phyloP scores from a whole-genome alignment of 2,888 invertebrate genomes.

The Syrista parreyssii region DNA sequence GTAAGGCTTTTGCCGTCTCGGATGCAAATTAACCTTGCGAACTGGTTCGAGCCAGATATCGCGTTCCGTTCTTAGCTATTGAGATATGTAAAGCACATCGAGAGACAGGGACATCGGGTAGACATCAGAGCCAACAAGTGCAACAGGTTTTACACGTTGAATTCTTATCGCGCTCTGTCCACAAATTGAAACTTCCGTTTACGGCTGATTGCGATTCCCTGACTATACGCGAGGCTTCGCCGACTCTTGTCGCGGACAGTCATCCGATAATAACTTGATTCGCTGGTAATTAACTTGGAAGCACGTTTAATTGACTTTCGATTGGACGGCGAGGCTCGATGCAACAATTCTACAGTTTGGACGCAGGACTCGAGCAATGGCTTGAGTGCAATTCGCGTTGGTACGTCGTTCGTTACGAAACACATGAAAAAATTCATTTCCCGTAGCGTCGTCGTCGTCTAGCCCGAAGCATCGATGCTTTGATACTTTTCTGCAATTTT shows the following conservation, averaged over 20 bases:
- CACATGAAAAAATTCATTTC: not conserved
- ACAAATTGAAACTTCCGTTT: not conserved
- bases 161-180: slow-evolving; percentile 16
- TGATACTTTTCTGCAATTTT: too few relatives aligned
- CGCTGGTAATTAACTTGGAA: slow-evolving; percentile 49
- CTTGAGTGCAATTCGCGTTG: not conserved
- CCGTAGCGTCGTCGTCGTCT: not conserved
- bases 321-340: slow-evolving; percentile 34
- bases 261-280: slow-evolving; percentile 44
- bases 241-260: slow-evolving; percentile 21
- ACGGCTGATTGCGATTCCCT: not conserved
- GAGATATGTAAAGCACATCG: not conserved
- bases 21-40: slow-evolving; percentile 29
- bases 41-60: slow-evolving; percentile 29
- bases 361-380: not conserved
- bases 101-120: not conserved
- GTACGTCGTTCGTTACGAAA: not conserved
- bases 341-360: slow-evolving; percentile 19
- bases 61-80: not conserved
- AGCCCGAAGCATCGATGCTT: not conserved
- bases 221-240: not conserved
- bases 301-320: slow-evolving; percentile 50
- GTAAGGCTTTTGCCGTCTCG: slow-evolving; percentile 6
- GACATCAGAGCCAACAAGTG: slow-evolving; percentile 21
- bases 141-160: slow-evolving; percentile 40